Base-by-base conservation (phyloP, 2,888 invertebrate species). In the Phragmatobia fuliginosa region DNA sequence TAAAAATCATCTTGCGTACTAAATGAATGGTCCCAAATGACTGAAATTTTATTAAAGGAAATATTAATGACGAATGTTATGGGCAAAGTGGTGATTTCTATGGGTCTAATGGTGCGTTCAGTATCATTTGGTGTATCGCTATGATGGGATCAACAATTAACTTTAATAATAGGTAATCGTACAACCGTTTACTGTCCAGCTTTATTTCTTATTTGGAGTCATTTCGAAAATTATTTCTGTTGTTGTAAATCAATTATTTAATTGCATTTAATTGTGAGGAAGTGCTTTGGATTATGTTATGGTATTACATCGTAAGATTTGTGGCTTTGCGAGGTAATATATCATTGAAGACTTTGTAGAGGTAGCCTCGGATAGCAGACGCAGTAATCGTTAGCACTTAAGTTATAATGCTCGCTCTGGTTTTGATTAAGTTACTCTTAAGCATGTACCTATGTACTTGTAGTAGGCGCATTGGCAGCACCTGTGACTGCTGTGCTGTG, bases 61-160 rank as follows among this genome's bases (percentile, higher is more conserved):
- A 84, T 85, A 89, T 87, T 86, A 85, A 87, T 85, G 86, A 84
- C 83, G 81, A 79, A 83, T 86, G 83, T 85, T 87, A 86, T 83
- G 79, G 76, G 80, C 77, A 80, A 84, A 86, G 66, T 72, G 76
- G 80, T 75, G 71, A 71, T 71, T 68, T 66, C 62, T 62, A 65
- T 87, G 81, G 76, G 67, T 85, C 77, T 89, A 90, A 90, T 90
- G 73, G 82, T 76, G 82, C 82, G 82, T 85, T 87, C 80, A 83
- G 85, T 86, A 85, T 88, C 87, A 89, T 92, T 91, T 90, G 82
- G 84, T 87, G 85, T 89, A 90, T 89, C 88, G 90, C 83, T 82
- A 80, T 89, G 89, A 91, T 91, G 80, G 86, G 80, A 80, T 72
- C 77, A 86, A 81, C 88, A 90, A 92, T 92, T 92, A 92, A 89